A percentile compares a stretch with the other conserved stretches of the same genome.
Conservation (phyloP, 2,113 vertebrate species). For the Megatriorchis doriae region DNA sequence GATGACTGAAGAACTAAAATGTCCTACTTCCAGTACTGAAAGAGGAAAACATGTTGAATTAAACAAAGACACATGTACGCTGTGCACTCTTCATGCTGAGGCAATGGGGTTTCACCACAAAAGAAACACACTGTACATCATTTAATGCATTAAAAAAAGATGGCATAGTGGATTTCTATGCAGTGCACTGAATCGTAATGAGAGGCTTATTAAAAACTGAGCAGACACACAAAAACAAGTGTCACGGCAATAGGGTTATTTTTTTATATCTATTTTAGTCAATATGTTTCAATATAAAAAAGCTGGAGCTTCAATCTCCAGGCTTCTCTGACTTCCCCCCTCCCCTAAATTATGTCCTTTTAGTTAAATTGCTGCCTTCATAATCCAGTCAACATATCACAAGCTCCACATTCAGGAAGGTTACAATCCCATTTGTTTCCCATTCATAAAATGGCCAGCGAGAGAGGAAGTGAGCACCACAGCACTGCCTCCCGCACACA, state of each 20-base stretch:
- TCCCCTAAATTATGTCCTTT: neutral
- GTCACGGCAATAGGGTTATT: neutral
- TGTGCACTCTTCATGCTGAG: neutral
- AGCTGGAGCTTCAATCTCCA: neutral
- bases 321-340: neutral
- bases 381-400: neutral
- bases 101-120: neutral
- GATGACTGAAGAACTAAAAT: neutral
- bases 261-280: neutral
- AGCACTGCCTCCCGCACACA: neutral
- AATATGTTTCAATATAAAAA: neutral
- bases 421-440: neutral
- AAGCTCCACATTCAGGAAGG: neutral
- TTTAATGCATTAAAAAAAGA: neutral
- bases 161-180: neutral
- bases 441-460: neutral
- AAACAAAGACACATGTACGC: neutral
- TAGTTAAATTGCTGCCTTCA: neutral
- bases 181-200: neutral
- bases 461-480: neutral
- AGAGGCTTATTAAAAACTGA: neutral
- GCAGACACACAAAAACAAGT: neutral
- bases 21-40: neutral
- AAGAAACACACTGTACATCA: neutral
- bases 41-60: conserved; percentile 6